Conservation (phyloP, 2,888 invertebrate species). For the Mayetiola destructor region DNA sequence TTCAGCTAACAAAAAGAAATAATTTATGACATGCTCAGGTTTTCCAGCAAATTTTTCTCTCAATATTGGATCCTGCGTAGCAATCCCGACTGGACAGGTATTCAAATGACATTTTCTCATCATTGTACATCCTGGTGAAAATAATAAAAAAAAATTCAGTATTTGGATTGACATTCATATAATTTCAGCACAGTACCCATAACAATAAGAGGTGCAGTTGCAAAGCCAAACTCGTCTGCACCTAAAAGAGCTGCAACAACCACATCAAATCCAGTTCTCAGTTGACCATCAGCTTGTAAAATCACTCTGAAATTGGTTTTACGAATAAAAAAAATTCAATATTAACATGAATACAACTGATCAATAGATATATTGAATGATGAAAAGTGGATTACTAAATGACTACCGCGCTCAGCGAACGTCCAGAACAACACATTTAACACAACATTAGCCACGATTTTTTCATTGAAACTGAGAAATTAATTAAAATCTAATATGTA, state of each 20-base stretch:
- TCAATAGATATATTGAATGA: neutral
- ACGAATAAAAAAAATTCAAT: slow-evolving; percentile 15
- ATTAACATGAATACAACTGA: neutral
- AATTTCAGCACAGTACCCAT: no score
- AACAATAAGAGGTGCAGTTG: slow-evolving; percentile 93
- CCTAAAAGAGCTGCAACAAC: slow-evolving; percentile 89
- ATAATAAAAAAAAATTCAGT: neutral
- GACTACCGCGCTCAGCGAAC: slow-evolving; percentile 14
- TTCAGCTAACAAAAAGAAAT: slow-evolving; percentile 93
- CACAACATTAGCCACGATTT: slow-evolving; percentile 6
- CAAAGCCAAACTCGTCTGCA: slow-evolving; percentile 97
- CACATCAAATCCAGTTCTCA: slow-evolving; percentile 90
- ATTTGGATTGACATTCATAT: neutral
- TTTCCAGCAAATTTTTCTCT: slow-evolving; percentile 94
- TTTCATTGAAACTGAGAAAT: slow-evolving; percentile 8
- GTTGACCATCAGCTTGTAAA: slow-evolving; percentile 91
- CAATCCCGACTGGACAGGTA: slow-evolving; percentile 97
- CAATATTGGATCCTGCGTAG: slow-evolving; percentile 92
- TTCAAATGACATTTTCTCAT: slow-evolving; percentile 99
- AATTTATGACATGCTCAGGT: slow-evolving; percentile 95
- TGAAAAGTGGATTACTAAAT: slow-evolving; percentile 15
- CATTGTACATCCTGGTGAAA: slow-evolving; percentile 77
- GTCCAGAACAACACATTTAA: slow-evolving; percentile 13
- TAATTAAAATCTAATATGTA: slow-evolving; percentile 13
- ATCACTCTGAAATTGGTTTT: slow-evolving; percentile 50